Conservation (phyloP, 2,888 invertebrate genomes). For the Ctena decussata region DNA sequence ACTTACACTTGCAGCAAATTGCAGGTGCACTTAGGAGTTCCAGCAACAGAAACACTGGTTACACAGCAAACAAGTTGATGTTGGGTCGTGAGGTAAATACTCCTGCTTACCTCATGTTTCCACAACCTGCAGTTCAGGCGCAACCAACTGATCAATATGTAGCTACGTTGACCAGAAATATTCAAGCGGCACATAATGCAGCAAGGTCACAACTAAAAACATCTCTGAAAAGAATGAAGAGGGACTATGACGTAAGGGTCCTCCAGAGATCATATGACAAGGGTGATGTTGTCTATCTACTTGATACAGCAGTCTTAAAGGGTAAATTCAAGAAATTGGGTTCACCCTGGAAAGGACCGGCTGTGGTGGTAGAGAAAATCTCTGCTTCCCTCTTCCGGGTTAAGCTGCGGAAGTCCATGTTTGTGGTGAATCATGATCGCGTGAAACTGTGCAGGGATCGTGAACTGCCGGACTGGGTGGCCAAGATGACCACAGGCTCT, state of each 20-base stretch:
- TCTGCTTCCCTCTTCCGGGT: neutral
- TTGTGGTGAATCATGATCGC: slow-evolving; percentile 7
- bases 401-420: neutral
- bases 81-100: slow-evolving; percentile 23
- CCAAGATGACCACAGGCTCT: neutral
- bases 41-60: slow-evolving; percentile 17
- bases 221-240: neutral
- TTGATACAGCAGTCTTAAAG: neutral
- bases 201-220: slow-evolving; percentile 3
- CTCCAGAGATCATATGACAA: neutral
- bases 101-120: slow-evolving; percentile 18
- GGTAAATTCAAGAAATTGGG: neutral
- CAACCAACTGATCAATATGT: slow-evolving; percentile 12
- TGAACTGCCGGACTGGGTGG: neutral
- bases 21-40: slow-evolving; percentile 26
- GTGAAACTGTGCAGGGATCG: slow-evolving; percentile 16
- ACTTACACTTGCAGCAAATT: slow-evolving; percentile 11
- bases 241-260: neutral
- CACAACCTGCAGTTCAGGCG: neutral
- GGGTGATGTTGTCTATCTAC: neutral
- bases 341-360: neutral
- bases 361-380: neutral
- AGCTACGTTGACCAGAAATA: neutral
- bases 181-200: neutral
- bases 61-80: slow-evolving; percentile 28